These are phyloP conservation scores for Neoarius graeffei DNA, from an alignment of 2,113 vertebrate species.

Conservation along the genomic window DNA sequence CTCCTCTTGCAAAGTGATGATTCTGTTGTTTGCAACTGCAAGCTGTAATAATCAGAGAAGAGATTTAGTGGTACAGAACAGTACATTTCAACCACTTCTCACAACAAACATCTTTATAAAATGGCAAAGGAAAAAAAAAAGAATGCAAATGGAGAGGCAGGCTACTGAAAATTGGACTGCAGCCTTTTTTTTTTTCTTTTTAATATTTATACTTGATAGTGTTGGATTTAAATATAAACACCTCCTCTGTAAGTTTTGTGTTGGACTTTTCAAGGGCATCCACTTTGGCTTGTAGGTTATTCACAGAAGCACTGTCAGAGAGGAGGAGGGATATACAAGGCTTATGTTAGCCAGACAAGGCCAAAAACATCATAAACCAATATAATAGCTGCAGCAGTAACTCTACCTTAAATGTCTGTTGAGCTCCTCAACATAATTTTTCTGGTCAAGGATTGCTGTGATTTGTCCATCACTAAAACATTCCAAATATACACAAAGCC, in stretches of 20 bases:
- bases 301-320: slow-evolving; percentile 88
- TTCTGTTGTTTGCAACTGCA: slow-evolving; percentile 95
- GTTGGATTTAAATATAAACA: slow-evolving; percentile 58
- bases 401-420: slow-evolving; percentile 94
- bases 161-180: background rate
- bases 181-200: background rate
- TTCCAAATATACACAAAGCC: slow-evolving; percentile 8
- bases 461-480: slow-evolving; percentile 88
- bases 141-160: background rate
- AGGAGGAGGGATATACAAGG: slow-evolving; percentile 28
- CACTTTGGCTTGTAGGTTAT: slow-evolving; percentile 96
- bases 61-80: background rate
- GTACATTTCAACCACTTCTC: background rate
- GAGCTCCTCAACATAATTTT: slow-evolving; percentile 98
- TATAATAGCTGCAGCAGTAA: background rate
- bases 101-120: background rate
- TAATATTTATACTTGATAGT: background rate
- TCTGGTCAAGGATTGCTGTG: slow-evolving; percentile 97
- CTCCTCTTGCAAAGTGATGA: slow-evolving; percentile 96
- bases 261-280: slow-evolving; percentile 97
- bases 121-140: background rate
- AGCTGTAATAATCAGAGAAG: slow-evolving; percentile 74
- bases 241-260: slow-evolving; percentile 97
- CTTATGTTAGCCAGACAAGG: slow-evolving; percentile 1
- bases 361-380: slow-evolving; percentile 10